A percentile compares a stretch with the other conserved stretches of the same genome.
Conservation (phyloP, 2,797 vertebrate genomes). For the Anguilla anguilla region DNA sequence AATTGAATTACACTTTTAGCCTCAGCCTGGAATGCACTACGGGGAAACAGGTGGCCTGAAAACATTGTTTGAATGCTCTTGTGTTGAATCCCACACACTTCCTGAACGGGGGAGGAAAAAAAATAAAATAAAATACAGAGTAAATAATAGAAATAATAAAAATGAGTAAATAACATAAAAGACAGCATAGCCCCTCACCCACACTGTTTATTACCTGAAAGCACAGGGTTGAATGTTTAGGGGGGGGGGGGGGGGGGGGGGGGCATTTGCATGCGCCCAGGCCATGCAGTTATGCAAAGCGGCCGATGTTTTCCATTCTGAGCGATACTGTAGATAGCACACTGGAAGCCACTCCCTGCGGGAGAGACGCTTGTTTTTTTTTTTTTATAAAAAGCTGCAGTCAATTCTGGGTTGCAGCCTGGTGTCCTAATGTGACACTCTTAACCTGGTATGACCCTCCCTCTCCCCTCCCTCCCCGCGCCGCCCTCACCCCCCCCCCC, state of each 20-base stretch:
- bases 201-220: neutral
- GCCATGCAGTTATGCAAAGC: conserved; percentile 16
- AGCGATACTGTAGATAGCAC: neutral
- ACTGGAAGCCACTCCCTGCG: neutral
- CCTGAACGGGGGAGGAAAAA: neutral
- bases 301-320: neutral
- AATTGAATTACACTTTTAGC: neutral
- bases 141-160: too few relatives aligned
- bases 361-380: neutral
- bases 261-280: neutral
- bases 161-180: neutral
- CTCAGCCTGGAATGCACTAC: neutral
- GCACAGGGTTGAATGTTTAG: neutral
- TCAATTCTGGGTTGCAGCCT: conserved; percentile 9
- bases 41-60: neutral
- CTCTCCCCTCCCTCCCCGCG: neutral
- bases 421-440: conserved; percentile 52
- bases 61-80: neutral
- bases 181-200: neutral
- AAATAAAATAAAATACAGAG: neutral
- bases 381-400: neutral
- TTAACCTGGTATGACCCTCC: neutral
- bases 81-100: neutral
- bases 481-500: conserved; percentile 36
- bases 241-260: neutral